Evolutionary conservation across 2,888 invertebrate species (phyloP).

Genomic region (Sarcophaga variegata): DNA sequence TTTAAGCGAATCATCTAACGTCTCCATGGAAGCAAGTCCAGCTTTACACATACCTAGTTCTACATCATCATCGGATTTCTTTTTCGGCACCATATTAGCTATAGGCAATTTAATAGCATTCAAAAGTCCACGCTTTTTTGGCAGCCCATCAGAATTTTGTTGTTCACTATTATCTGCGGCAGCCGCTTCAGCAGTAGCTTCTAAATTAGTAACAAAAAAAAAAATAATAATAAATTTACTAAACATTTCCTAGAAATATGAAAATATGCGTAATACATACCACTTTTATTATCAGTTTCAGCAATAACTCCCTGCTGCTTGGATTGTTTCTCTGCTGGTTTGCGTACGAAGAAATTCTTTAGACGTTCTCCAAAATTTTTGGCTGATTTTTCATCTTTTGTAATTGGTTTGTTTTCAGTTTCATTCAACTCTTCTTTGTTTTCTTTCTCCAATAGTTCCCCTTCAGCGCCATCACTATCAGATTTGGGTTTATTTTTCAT

Average conservation of each 20-base stretch:
- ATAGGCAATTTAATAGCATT: conserved; percentile 86
- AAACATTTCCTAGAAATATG: not conserved
- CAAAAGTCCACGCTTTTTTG: conserved; percentile 83
- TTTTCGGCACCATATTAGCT: conserved; percentile 84
- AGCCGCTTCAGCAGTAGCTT: conserved; percentile 78
- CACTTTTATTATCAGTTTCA: conserved; percentile 80
- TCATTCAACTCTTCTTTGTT: conserved; percentile 78
- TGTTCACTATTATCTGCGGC: conserved; percentile 72
- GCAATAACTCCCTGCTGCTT: conserved; percentile 76
- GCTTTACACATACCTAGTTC: conserved; percentile 85
- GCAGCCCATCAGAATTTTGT: conserved; percentile 73
- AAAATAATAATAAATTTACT: not conserved
- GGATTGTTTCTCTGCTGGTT: conserved; percentile 79
- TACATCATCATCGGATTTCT: conserved; percentile 83
- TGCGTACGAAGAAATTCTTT: conserved; percentile 84
- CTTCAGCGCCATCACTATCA: conserved; percentile 84
- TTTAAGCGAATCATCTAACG: conserved; percentile 88
- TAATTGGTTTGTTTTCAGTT: conserved; percentile 63
- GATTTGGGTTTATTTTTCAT: conserved; percentile 88
- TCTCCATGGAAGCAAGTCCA: conserved; percentile 91
- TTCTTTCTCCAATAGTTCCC: conserved; percentile 82
- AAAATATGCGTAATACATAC: conserved; percentile 72
- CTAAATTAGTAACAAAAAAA: conserved; percentile 62
- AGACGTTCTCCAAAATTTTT: conserved; percentile 82
- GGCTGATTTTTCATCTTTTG: conserved; percentile 79